Conservation (phyloP, 1,140 invertebrate species). For the Pantala flavescens region DNA sequence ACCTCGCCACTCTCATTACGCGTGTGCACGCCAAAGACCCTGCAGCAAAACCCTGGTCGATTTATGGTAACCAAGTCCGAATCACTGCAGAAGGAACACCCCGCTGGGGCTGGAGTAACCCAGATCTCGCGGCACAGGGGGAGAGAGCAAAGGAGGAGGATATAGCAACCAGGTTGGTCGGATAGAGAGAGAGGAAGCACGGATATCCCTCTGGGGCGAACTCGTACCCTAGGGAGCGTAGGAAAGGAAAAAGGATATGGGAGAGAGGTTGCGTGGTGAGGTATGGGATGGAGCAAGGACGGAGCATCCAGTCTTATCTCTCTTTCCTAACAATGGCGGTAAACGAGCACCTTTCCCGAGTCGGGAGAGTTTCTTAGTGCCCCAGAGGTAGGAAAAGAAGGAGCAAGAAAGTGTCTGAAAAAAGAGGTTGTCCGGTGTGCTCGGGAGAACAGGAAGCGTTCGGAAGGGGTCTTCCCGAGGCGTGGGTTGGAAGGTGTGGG, state of each 20-base stretch:
- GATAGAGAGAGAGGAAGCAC: background rate
- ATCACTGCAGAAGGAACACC: conserved; percentile 3
- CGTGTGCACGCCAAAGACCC: background rate
- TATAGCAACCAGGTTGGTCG: background rate
- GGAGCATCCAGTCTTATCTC: background rate
- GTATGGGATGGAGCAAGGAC: background rate
- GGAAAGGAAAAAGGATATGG: background rate
- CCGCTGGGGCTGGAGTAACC: background rate
- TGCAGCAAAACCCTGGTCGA: background rate
- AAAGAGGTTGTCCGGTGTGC: background rate
- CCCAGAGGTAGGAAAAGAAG: background rate
- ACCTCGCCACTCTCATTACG: background rate
- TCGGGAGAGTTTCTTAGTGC: background rate
- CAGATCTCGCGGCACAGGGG: background rate
- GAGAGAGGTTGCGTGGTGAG: background rate
- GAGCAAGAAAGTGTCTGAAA: background rate
- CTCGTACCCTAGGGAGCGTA: background rate
- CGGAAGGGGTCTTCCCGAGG: background rate
- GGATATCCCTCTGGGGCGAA: background rate
- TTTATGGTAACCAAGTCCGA: conserved; percentile 9
- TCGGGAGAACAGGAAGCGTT: background rate
- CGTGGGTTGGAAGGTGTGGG: background rate
- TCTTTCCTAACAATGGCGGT: background rate
- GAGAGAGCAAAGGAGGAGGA: background rate
- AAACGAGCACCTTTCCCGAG: conserved; percentile 3